Percentiles rank a stretch among this genome's conserved stretches.
phyloP scores from a whole-genome alignment of 2,888 invertebrate species.

The Catotricha subobsoleta region DNA sequence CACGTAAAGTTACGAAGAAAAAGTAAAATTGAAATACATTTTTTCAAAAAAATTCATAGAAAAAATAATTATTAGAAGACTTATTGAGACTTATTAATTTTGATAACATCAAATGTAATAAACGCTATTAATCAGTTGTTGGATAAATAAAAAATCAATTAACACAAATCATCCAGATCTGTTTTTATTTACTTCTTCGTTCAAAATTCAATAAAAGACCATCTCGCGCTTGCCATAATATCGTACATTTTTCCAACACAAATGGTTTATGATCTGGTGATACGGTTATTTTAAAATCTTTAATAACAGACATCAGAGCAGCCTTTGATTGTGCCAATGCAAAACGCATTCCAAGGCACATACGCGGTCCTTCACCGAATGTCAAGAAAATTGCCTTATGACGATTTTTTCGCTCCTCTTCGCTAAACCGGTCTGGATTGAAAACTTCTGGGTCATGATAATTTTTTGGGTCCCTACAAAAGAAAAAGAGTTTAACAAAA shows the following conservation, averaged over 20 bases:
- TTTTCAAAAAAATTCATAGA: no score
- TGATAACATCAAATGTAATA: no score
- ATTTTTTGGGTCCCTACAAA: slow-evolving; percentile 19
- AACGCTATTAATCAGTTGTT: no score
- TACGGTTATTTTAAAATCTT: slow-evolving; percentile 13
- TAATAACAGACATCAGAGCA: slow-evolving; percentile 13
- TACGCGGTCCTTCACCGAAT: slow-evolving; percentile 20
- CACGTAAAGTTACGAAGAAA: no score
- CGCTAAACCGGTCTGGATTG: slow-evolving; percentile 25
- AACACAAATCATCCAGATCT: no score
- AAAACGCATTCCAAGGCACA: slow-evolving; percentile 16
- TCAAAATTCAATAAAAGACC: slow-evolving; percentile 6
- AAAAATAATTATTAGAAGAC: no score
- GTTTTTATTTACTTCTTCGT: no score
- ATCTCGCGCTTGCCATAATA: slow-evolving; percentile 6
- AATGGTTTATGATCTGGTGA: slow-evolving; percentile 16
- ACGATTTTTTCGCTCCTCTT: slow-evolving; percentile 16
- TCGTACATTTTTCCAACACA: slow-evolving; percentile 14
- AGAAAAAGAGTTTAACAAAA: no score
- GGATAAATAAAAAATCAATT: no score
- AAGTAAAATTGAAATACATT: no score
- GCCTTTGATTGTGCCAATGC: slow-evolving; percentile 16
- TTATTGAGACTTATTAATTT: no score
- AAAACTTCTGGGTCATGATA: slow-evolving; percentile 26
- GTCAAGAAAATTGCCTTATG: slow-evolving; percentile 18